Evolutionary conservation across 2,888 invertebrate species (phyloP).

Genomic region (Eilema sororculum): DNA sequence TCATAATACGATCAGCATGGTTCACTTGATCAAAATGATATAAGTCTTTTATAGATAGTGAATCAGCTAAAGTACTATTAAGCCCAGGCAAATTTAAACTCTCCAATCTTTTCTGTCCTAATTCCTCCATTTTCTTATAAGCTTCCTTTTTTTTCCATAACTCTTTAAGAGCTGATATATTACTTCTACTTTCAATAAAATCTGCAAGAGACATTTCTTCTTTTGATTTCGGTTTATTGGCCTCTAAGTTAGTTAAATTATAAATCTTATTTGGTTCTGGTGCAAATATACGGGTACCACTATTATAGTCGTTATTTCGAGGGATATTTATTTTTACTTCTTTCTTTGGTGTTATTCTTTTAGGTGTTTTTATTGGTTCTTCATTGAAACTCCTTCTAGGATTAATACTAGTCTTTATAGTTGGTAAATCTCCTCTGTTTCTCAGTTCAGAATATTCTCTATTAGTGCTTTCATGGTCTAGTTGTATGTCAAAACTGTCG

Average conservation of each 20-base stretch:
- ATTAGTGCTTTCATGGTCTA: neutral
- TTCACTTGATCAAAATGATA: conserved; percentile 13
- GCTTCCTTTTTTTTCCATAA: neutral
- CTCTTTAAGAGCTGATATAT: neutral
- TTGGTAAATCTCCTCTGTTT: too few species aligned
- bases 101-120: neutral
- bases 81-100: neutral
- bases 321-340: neutral
- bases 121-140: neutral
- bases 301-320: neutral
- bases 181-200: neutral
- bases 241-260: neutral
- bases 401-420: too few species aligned
- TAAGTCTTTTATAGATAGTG: neutral
- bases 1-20: neutral
- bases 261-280: neutral
- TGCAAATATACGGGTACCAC: neutral
- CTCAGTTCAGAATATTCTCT: neutral
- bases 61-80: neutral
- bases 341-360: neutral
- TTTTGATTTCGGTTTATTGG: neutral
- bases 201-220: neutral
- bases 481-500: neutral
- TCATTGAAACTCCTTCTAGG: neutral
- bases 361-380: neutral